Evolutionary conservation across 2,113 vertebrate species (phyloP).

Genomic region (Platysternon megacephalum): DNA sequence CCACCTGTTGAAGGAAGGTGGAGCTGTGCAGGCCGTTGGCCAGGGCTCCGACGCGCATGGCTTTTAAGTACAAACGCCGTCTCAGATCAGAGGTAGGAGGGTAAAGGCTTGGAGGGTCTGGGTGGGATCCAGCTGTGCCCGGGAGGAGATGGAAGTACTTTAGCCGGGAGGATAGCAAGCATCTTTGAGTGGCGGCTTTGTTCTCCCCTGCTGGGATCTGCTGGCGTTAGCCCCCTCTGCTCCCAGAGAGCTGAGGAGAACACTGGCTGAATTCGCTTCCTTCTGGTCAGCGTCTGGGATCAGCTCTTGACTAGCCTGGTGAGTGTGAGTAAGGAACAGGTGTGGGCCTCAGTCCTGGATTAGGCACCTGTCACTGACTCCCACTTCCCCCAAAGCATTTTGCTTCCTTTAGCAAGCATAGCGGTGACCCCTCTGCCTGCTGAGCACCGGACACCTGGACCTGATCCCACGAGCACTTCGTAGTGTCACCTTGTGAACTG

Average conservation of each 20-base stretch:
- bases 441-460: background rate
- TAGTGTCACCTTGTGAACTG: background rate
- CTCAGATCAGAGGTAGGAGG: background rate
- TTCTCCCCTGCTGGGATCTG: background rate
- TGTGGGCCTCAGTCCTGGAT: background rate
- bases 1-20: background rate
- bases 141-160: background rate
- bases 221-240: background rate
- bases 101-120: background rate
- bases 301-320: background rate
- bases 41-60: background rate
- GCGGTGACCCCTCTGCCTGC: background rate
- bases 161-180: background rate
- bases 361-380: background rate
- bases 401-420: background rate
- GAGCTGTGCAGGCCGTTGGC: background rate
- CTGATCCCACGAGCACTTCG: background rate
- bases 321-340: background rate
- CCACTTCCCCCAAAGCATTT: background rate
- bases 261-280: background rate
- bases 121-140: background rate
- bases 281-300: background rate
- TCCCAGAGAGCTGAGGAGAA: background rate
- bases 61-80: background rate
- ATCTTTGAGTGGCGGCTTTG: background rate